A percentile compares a stretch with the other conserved stretches of the same genome.
Conservation (phyloP, 1,140 invertebrate genomes). For the Drosophila asahinai region DNA sequence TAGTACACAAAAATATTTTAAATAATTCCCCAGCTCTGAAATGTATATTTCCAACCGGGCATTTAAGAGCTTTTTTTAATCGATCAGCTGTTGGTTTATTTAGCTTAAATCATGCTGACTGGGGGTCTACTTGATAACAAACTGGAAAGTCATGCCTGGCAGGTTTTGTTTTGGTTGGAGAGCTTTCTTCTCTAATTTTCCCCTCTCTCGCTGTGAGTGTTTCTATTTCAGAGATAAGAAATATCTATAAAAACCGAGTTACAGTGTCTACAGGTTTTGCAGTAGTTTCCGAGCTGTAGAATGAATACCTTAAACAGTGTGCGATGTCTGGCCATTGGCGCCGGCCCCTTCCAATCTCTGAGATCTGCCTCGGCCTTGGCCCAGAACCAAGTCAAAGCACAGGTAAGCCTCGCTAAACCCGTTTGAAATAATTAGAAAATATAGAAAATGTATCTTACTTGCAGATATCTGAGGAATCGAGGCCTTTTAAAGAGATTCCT, state of each 20-base stretch:
- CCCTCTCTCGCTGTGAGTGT: not conserved
- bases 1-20: too few species aligned
- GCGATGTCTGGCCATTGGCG: not conserved
- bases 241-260: constrained; percentile 17
- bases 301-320: constrained; percentile 21
- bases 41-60: not conserved
- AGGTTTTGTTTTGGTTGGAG: constrained; percentile 33
- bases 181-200: not conserved
- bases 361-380: constrained; percentile 16
- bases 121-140: constrained; percentile 17
- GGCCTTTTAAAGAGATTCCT: constrained; percentile 43
- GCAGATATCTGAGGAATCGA: constrained; percentile 8
- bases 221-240: constrained; percentile 21
- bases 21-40: not conserved
- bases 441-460: not conserved
- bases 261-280: not conserved
- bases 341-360: constrained; percentile 7
- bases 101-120: constrained; percentile 17
- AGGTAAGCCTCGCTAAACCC: not conserved
- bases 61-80: not conserved
- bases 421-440: not conserved
- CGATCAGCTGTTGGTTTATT: not conserved
- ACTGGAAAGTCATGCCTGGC: constrained; percentile 16
- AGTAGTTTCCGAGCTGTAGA: constrained; percentile 11
- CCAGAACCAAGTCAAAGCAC: not conserved